A percentile compares a stretch with the other conserved stretches of the same genome.
phyloP scores from a whole-genome alignment of 1,140 invertebrate genomes.

The Scylla paramamosain region DNA sequence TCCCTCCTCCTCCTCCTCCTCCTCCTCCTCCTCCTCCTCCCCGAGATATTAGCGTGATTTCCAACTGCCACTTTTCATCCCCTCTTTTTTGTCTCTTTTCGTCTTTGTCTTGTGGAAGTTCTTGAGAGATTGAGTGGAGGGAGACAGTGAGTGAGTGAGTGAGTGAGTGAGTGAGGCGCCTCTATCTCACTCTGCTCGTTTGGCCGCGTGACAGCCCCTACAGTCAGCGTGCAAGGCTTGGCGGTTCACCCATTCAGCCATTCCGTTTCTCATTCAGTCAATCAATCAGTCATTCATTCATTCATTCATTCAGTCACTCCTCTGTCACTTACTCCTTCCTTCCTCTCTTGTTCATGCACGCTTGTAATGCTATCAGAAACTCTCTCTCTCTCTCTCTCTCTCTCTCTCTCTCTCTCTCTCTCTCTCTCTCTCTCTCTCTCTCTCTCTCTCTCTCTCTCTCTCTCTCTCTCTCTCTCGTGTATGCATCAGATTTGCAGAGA shows the following conservation, averaged over 20 bases:
- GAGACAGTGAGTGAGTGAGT: too few relatives aligned
- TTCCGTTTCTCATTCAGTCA: neutral
- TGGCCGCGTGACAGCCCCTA: neutral
- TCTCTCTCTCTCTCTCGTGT: neutral
- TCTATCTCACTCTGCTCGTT: too few relatives aligned
- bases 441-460: neutral
- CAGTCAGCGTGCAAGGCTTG: neutral
- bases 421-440: constrained; percentile 29
- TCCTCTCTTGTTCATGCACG: neutral
- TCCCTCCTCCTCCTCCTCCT: constrained; percentile 34
- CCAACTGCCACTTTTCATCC: too few relatives aligned
- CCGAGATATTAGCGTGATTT: neutral
- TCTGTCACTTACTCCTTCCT: neutral
- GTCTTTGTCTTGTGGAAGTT: too few relatives aligned
- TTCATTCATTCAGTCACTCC: neutral
- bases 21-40: neutral
- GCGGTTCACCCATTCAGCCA: neutral
- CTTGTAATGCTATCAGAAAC: neutral
- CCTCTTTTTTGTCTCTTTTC: too few relatives aligned
- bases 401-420: constrained; percentile 29
- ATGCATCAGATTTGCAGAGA: neutral
- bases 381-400: neutral
- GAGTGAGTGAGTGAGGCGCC: too few relatives aligned
- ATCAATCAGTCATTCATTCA: neutral
- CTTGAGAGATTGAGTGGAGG: too few relatives aligned